Conservation (phyloP, 2,888 invertebrate genomes). For the Sisyra nigra region DNA sequence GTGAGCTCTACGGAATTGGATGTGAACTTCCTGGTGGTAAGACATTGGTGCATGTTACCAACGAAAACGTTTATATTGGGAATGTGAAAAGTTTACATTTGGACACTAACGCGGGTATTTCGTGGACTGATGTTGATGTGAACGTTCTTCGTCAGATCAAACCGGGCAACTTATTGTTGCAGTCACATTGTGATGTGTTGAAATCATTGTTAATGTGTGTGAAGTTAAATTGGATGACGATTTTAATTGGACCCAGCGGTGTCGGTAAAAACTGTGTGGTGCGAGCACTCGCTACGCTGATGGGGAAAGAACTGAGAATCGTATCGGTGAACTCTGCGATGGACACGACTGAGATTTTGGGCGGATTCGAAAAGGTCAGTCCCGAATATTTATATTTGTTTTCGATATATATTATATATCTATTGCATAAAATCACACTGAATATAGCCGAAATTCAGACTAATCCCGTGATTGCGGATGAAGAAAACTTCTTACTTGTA, state of each 20-base stretch:
- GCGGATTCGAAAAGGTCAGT: constrained; percentile 91
- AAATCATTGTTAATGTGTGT: constrained; percentile 75
- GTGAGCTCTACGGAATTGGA: constrained; percentile 18
- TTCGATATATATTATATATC: too few species aligned
- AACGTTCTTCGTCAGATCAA: constrained; percentile 20
- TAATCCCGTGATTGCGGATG: too few species aligned
- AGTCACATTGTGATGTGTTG: constrained; percentile 46
- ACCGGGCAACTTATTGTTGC: constrained; percentile 28
- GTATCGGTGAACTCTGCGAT: constrained; percentile 79
- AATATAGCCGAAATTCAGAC: too few species aligned
- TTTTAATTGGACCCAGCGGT: constrained; percentile 66
- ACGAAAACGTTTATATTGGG: constrained; percentile 42
- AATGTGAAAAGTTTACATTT: constrained; percentile 37
- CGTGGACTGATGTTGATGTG: constrained; percentile 25
- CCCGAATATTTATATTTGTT: not conserved
- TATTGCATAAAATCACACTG: too few species aligned
- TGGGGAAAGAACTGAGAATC: constrained; percentile 55
- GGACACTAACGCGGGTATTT: constrained; percentile 26
- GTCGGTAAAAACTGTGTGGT: constrained; percentile 70
- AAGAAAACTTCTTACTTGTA: too few species aligned
- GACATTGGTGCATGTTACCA: constrained; percentile 41
- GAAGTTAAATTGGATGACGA: constrained; percentile 82
- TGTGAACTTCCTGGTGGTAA: constrained; percentile 22
- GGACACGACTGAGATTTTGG: constrained; percentile 88
- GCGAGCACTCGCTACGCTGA: constrained; percentile 55